Evolutionary conservation across 2,888 invertebrate species (phyloP).

Genomic region (Metellina segmentata): DNA sequence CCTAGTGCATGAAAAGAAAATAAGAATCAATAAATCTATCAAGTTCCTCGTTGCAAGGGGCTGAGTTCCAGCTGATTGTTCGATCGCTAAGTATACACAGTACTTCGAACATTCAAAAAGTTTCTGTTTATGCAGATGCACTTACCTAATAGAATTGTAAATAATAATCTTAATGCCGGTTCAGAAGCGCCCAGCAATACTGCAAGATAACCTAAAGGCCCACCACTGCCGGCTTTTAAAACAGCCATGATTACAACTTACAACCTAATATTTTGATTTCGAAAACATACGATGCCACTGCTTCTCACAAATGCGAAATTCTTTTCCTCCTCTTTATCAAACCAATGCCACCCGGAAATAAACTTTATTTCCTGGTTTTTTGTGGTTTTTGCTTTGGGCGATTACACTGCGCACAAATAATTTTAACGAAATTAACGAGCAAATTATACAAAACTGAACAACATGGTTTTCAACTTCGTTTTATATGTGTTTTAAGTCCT

Average conservation of each 20-base stretch:
- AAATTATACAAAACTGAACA: no score
- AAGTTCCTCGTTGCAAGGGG: background rate
- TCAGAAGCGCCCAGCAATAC: slow-evolving; percentile 84
- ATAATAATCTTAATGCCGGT: slow-evolving; percentile 85
- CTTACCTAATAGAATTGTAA: slow-evolving; percentile 85
- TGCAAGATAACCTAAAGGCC: slow-evolving; percentile 81
- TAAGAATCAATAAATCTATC: background rate
- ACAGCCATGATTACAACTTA: slow-evolving; percentile 48
- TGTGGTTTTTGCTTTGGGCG: background rate
- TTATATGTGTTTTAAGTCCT: no score
- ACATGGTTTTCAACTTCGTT: no score
- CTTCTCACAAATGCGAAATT: slow-evolving; percentile 11
- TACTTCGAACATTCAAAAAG: background rate
- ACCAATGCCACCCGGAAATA: background rate
- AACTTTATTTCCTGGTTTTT: background rate
- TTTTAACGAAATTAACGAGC: no score
- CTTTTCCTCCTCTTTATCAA: background rate
- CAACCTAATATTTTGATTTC: slow-evolving; percentile 21
- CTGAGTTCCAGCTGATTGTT: background rate
- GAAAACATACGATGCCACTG: slow-evolving; percentile 28
- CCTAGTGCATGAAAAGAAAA: no score
- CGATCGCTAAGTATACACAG: background rate
- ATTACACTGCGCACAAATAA: no score
- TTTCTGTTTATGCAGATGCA: background rate
- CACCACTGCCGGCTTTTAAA: slow-evolving; percentile 23